Percentiles rank a stretch among this genome's conserved stretches.
These are phyloP conservation scores for Melanophora roralis DNA, from an alignment of 2,888 invertebrate species.

Conservation along the genomic window DNA sequence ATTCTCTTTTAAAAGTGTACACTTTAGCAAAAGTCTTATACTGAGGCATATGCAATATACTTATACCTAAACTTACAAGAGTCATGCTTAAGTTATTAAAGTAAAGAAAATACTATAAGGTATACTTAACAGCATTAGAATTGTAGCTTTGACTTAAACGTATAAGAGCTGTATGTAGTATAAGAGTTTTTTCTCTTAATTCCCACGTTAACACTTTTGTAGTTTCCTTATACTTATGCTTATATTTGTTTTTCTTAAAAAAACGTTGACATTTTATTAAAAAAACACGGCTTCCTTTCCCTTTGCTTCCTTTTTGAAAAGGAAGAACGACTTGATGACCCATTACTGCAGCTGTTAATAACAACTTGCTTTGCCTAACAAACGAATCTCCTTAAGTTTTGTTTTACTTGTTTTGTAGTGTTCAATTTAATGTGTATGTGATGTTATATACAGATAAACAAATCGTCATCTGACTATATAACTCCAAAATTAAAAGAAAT, in stretches of 20 bases:
- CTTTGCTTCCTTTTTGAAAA: not conserved
- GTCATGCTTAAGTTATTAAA: no score
- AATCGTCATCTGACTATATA: slow-evolving; percentile 70
- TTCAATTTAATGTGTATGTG: slow-evolving; percentile 75
- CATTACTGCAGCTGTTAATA: not conserved
- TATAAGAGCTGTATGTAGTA: not conserved
- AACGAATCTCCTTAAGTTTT: slow-evolving; percentile 76
- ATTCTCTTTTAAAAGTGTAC: no score
- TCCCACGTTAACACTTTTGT: not conserved
- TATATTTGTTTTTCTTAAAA: slow-evolving; percentile 15
- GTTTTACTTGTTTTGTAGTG: slow-evolving; percentile 77
- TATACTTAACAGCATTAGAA: no score
- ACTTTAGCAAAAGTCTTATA: no score
- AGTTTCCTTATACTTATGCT: not conserved
- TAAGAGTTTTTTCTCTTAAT: not conserved
- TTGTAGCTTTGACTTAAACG: not conserved
- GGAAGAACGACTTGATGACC: not conserved
- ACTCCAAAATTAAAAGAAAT: slow-evolving; percentile 36
- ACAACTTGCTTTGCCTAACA: not conserved
- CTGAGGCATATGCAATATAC: no score
- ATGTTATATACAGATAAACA: slow-evolving; percentile 76
- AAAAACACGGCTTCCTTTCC: not conserved
- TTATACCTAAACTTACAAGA: no score
- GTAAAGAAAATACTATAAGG: no score
- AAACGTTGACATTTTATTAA: not conserved